phyloP scores from a whole-genome alignment of 2,797 vertebrate genomes.

The Sphenodon punctatus region DNA sequence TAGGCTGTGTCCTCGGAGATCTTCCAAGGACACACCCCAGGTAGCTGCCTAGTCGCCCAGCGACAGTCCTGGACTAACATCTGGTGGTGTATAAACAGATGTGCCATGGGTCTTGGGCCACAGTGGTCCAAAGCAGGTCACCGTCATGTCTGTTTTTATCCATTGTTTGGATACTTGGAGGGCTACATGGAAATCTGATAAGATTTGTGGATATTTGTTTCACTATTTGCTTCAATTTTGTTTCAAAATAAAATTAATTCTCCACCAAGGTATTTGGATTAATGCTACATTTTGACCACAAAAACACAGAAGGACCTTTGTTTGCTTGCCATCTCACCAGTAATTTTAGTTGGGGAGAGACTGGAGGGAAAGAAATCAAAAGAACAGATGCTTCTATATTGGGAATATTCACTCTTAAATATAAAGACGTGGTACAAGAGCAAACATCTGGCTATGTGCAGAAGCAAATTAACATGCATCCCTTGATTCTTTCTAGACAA shows the following conservation, averaged over 20 bases:
- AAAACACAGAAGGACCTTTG: background rate
- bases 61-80: no score
- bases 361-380: conserved; percentile 5
- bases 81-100: no score
- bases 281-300: background rate
- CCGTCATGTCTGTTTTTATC: no score
- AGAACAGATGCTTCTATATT: conserved; percentile 1
- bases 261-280: rapidly evolving
- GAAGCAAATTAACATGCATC: conserved; percentile 23
- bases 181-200: no score
- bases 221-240: background rate
- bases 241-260: no score
- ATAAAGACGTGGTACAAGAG: conserved; percentile 28
- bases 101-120: no score
- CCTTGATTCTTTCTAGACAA: conserved; percentile 37
- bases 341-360: background rate
- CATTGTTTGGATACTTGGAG: no score
- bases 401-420: conserved; percentile 28
- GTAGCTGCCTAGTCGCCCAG: no score
- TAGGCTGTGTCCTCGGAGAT: no score
- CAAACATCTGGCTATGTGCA: conserved; percentile 24
- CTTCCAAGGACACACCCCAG: no score
- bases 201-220: background rate
- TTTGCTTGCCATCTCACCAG: background rate
- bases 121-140: no score